phyloP scores from a whole-genome alignment of 2,113 vertebrate genomes.

The Tympanuchus pallidicinctus region DNA sequence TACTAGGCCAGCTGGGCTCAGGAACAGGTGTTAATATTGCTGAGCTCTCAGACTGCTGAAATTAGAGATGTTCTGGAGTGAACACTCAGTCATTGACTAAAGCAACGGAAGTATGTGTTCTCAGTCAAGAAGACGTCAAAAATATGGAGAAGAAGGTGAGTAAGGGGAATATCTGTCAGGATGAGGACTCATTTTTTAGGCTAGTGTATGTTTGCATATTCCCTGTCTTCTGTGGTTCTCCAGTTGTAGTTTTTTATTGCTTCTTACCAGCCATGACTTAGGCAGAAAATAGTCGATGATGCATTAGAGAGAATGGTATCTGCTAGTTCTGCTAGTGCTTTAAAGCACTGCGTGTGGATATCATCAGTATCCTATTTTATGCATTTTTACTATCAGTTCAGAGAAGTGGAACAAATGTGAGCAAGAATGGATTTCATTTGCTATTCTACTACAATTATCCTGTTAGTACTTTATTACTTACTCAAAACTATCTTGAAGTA shows the following conservation, averaged over 20 bases:
- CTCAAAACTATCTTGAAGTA: slow-evolving; percentile 44
- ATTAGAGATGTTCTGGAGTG: not conserved
- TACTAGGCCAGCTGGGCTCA: not conserved
- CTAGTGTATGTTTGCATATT: not conserved
- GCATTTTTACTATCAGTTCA: slow-evolving; percentile 60
- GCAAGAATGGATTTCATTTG: slow-evolving; percentile 52
- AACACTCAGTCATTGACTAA: not conserved
- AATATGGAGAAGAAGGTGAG: not conserved
- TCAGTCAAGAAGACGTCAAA: not conserved
- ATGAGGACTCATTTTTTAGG: not conserved
- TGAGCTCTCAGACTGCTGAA: not conserved
- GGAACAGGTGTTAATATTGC: not conserved
- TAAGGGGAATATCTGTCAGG: not conserved
- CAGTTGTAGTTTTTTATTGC: slow-evolving; percentile 36
- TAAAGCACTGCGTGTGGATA: not conserved
- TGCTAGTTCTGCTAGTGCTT: not conserved
- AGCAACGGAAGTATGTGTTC: not conserved
- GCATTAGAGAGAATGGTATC: slow-evolving; percentile 26
- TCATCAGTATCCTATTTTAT: slow-evolving; percentile 41
- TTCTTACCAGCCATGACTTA: not conserved
- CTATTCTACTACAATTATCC: slow-evolving; percentile 55
- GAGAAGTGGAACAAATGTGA: slow-evolving; percentile 64
- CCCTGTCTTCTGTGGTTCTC: not conserved
- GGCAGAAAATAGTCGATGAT: slow-evolving; percentile 30
- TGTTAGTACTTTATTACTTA: slow-evolving; percentile 62